A percentile compares a stretch with the other conserved stretches of the same genome.
phyloP scores from a whole-genome alignment of 1,140 invertebrate species.

The Drosophila seguyi region DNA sequence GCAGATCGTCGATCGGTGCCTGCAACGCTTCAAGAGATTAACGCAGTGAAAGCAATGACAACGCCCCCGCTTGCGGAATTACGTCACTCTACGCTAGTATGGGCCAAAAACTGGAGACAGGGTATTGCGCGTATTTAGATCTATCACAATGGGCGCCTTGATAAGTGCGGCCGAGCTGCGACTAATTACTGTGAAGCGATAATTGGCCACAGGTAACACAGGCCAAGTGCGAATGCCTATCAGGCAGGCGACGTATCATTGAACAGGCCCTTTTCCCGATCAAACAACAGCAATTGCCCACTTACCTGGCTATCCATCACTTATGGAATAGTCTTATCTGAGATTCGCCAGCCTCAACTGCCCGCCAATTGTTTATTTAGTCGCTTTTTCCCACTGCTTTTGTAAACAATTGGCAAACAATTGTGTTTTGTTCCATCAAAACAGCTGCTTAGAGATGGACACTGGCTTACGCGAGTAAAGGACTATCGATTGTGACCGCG shows the following conservation, averaged over 20 bases:
- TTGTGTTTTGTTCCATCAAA: constrained; percentile 33
- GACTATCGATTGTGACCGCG: neutral
- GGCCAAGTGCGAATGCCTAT: constrained; percentile 2
- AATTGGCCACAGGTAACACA: constrained; percentile 26
- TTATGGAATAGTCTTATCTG: constrained; percentile 39
- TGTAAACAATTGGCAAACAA: constrained; percentile 30
- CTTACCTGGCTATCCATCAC: constrained; percentile 77
- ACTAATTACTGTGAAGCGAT: constrained; percentile 65
- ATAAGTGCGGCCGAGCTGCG: constrained; percentile 48
- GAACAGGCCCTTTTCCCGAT: neutral
- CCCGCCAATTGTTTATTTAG: constrained; percentile 53
- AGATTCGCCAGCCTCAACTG: constrained; percentile 55
- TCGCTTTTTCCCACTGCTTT: constrained; percentile 14
- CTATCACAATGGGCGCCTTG: constrained; percentile 67
- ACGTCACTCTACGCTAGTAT: constrained; percentile 51
- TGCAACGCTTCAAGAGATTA: constrained; percentile 18
- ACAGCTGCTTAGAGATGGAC: constrained; percentile 24
- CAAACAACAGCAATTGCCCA: neutral
- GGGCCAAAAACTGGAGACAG: constrained; percentile 25
- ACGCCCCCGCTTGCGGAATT: constrained; percentile 45
- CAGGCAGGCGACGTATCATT: neutral
- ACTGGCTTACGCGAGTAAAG: neutral
- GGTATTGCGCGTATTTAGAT: constrained; percentile 60
- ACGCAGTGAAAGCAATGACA: constrained; percentile 11
- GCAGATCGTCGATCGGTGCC: constrained; percentile 89